These are phyloP conservation scores for Albula goreensis DNA, from an alignment of 2,113 vertebrate species.

Conservation along the genomic window DNA sequence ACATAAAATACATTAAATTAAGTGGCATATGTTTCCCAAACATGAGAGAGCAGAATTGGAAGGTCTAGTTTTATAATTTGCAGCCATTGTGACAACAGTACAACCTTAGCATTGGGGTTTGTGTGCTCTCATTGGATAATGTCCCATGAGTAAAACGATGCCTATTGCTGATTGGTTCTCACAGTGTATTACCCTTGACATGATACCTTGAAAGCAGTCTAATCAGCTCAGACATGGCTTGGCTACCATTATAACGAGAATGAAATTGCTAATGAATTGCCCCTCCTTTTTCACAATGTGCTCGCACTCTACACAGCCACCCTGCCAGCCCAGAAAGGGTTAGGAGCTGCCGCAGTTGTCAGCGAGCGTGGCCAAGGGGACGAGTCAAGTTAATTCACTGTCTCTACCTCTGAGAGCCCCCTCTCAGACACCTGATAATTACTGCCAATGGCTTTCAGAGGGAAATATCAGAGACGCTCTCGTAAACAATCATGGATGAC, in stretches of 20 bases:
- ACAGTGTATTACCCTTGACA: neutral
- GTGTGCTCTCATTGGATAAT: too few species aligned
- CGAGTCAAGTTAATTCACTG: constrained; percentile 27
- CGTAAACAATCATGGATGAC: constrained; percentile 21
- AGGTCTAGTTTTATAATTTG: neutral
- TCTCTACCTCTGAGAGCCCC: constrained; percentile 10
- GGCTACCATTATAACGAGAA: neutral
- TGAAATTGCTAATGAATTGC: neutral
- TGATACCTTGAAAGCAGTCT: neutral
- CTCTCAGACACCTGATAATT: constrained; percentile 26
- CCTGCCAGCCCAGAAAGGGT: neutral
- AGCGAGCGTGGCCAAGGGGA: neutral
- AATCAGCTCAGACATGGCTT: neutral
- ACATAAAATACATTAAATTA: too few species aligned
- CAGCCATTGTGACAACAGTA: neutral
- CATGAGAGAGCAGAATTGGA: neutral
- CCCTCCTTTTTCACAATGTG: neutral
- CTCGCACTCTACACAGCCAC: neutral
- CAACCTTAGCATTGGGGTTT: too few species aligned
- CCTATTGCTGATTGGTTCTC: too few species aligned
- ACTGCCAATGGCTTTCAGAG: constrained; percentile 29
- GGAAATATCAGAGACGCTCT: constrained; percentile 18
- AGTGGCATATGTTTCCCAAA: neutral
- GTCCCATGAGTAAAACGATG: too few species aligned
- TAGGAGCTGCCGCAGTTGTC: neutral